Conservation (phyloP, 2,888 invertebrate genomes). For the Sarcophaga carnaria region DNA sequence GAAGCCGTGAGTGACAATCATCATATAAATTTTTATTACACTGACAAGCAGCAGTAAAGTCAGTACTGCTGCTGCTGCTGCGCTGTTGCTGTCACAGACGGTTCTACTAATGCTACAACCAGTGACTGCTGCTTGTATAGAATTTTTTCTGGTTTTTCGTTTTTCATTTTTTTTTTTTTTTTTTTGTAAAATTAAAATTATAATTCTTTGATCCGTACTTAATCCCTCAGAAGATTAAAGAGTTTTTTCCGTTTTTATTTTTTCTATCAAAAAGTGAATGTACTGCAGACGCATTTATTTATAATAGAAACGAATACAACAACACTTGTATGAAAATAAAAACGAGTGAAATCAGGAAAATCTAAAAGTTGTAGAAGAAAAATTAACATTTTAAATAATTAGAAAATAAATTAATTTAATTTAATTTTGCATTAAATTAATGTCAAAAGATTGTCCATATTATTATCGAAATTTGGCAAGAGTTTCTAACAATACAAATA, state of each 20-base stretch:
- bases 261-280: constrained; percentile 46
- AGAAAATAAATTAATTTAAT: too few relatives aligned
- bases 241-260: constrained; percentile 52
- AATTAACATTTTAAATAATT: neutral
- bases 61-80: constrained; percentile 26
- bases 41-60: constrained; percentile 33
- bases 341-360: neutral
- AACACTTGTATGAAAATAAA: neutral
- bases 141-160: neutral
- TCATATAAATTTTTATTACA: constrained; percentile 61
- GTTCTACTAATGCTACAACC: neutral
- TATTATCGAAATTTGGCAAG: too few relatives aligned
- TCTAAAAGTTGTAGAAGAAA: neutral
- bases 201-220: constrained; percentile 77
- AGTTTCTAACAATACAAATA: too few relatives aligned
- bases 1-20: constrained; percentile 28
- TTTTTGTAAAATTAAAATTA: constrained; percentile 55
- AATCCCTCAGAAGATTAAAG: constrained; percentile 78
- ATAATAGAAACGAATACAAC: neutral
- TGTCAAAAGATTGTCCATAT: too few relatives aligned
- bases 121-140: constrained; percentile 11
- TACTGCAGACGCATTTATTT: neutral
- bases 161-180: neutral
- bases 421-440: too few relatives aligned
- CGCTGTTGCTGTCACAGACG: neutral